phyloP scores from a whole-genome alignment of 2,113 vertebrate species.

The Plotosus lineatus region DNA sequence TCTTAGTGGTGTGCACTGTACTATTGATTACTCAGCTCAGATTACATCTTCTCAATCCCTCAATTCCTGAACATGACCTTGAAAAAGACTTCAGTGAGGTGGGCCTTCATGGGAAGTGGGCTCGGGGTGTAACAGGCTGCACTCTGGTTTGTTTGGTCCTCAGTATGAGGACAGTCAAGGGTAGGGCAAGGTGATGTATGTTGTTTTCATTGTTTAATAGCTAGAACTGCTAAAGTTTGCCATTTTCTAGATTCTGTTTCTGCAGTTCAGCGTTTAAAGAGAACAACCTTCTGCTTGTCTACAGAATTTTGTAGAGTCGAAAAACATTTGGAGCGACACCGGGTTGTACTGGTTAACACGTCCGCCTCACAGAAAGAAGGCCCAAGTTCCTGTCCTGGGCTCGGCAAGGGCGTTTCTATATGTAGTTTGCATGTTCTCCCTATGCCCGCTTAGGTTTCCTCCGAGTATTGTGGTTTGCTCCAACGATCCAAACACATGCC shows the following conservation, averaged over 20 bases:
- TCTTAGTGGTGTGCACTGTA: slow-evolving; percentile 19
- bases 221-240: slow-evolving; percentile 5
- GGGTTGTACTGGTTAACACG: no score
- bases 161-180: neutral
- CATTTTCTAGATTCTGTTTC: slow-evolving; percentile 38
- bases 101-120: slow-evolving; percentile 7
- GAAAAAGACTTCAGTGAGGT: slow-evolving; percentile 33
- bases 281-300: slow-evolving; percentile 26
- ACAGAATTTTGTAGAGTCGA: slow-evolving; percentile 33
- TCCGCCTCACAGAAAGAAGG: no score
- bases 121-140: neutral
- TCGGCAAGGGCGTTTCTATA: no score
- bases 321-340: no score
- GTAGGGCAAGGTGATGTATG: neutral
- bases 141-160: neutral
- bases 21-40: slow-evolving; percentile 40
- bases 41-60: slow-evolving; percentile 39
- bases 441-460: no score
- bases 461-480: no score
- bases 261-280: slow-evolving; percentile 45
- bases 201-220: neutral
- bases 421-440: no score
- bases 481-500: no score
- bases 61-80: slow-evolving; percentile 37
- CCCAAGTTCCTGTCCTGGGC: no score